Conservation (phyloP, 1,140 invertebrate genomes). For the Mya arenaria region DNA sequence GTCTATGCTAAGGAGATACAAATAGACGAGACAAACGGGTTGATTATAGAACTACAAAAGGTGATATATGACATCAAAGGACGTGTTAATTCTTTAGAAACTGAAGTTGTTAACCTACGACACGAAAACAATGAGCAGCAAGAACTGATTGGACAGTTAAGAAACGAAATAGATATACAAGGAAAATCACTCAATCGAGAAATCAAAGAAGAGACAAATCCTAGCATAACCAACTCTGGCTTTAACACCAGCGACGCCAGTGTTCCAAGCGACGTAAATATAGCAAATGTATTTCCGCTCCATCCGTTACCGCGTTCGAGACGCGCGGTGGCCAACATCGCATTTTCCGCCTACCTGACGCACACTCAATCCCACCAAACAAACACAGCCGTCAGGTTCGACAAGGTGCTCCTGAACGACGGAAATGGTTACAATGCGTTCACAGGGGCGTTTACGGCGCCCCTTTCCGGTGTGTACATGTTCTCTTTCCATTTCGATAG, state of each 20-base stretch:
- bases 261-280: neutral
- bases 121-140: no score
- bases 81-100: no score
- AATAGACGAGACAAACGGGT: no score
- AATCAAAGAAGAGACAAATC: neutral
- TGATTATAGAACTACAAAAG: no score
- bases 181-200: neutral
- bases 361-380: neutral
- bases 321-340: neutral
- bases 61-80: no score
- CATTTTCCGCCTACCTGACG: slow-evolving; percentile 20
- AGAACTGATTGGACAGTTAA: neutral
- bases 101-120: no score
- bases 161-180: neutral
- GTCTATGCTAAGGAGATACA: no score
- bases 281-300: neutral
- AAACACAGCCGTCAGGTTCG: neutral
- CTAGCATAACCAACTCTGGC: neutral
- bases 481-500: slow-evolving; percentile 25
- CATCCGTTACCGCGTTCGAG: neutral
- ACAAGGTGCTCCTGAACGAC: slow-evolving; percentile 12
- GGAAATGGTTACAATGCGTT: slow-evolving; percentile 5
- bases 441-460: slow-evolving; percentile 11
- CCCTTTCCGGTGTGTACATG: slow-evolving; percentile 5
- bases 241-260: neutral